A percentile compares a stretch with the other conserved stretches of the same genome.
phyloP scores from a whole-genome alignment of 2,888 invertebrate genomes.

The Thera britannica region DNA sequence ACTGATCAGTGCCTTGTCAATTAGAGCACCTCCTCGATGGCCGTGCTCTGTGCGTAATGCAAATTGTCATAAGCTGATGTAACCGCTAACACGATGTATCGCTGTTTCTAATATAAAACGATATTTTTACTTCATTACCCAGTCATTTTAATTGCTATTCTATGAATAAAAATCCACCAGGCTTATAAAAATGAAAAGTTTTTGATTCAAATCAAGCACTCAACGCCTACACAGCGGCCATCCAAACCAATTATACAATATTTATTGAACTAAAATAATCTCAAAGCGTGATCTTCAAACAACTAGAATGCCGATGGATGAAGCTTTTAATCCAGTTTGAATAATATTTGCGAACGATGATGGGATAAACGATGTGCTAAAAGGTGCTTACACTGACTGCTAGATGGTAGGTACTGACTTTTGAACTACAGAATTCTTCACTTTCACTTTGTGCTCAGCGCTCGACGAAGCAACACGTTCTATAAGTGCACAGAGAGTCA shows the following conservation, averaged over 20 bases:
- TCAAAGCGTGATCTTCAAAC: constrained; percentile 1
- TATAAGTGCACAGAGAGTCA: too few relatives aligned
- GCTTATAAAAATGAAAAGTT: not conserved
- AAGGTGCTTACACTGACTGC: not conserved
- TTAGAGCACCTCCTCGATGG: too few relatives aligned
- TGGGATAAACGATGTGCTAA: not conserved
- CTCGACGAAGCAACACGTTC: too few relatives aligned
- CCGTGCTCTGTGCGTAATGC: too few relatives aligned
- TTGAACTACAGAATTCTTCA: too few relatives aligned
- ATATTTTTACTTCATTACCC: not conserved
- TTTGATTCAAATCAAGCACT: constrained; percentile 5
- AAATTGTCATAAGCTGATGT: too few relatives aligned
- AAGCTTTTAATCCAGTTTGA: constrained; percentile 11
- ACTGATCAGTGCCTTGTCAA: too few relatives aligned
- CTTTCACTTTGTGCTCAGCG: too few relatives aligned
- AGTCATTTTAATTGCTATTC: not conserved
- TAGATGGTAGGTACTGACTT: too few relatives aligned
- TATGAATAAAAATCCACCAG: not conserved
- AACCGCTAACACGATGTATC: too few relatives aligned
- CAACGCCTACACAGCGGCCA: constrained; percentile 6
- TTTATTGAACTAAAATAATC: constrained; percentile 13
- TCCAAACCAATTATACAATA: constrained; percentile 17
- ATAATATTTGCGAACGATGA: constrained; percentile 13
- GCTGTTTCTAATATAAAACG: not conserved
- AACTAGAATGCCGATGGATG: constrained; percentile 4